Evolutionary conservation across 2,113 vertebrate genomes (phyloP).

Genomic region (Zosterops japonicus): DNA sequence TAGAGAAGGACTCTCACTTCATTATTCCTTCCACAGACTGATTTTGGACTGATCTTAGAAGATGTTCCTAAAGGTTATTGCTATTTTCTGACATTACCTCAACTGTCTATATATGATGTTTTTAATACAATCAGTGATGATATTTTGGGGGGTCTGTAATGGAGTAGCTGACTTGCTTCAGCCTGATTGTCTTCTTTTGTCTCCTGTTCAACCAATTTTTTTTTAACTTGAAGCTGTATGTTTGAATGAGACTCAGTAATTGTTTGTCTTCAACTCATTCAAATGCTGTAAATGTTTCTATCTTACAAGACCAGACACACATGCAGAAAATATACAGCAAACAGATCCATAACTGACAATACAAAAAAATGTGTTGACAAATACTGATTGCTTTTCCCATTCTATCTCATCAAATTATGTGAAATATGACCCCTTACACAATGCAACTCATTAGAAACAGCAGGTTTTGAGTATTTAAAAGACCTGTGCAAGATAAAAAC

Average conservation of each 20-base stretch:
- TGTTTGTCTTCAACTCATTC: neutral
- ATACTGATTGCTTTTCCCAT: neutral
- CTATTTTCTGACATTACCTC: neutral
- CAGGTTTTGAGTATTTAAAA: neutral
- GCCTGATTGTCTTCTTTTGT: neutral
- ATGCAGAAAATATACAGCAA: neutral
- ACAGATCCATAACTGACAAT: neutral
- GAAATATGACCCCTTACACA: neutral
- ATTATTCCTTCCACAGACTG: neutral
- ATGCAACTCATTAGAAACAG: neutral
- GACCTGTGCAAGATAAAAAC: neutral
- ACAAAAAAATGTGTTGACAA: neutral
- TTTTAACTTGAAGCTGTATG: neutral
- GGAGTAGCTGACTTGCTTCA: neutral
- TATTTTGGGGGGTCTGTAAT: neutral
- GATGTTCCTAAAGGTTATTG: neutral
- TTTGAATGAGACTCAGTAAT: neutral
- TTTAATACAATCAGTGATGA: neutral
- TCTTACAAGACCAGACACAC: neutral
- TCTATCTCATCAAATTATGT: neutral
- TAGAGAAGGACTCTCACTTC: neutral
- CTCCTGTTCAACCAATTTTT: neutral
- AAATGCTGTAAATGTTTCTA: neutral
- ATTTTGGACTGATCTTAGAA: neutral
- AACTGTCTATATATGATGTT: rapidly evolving